Evolutionary conservation across 1,140 invertebrate genomes (phyloP), one percentile per base, ranked within the genome.

Genomic region (Lutraria rhynchaena): DNA sequence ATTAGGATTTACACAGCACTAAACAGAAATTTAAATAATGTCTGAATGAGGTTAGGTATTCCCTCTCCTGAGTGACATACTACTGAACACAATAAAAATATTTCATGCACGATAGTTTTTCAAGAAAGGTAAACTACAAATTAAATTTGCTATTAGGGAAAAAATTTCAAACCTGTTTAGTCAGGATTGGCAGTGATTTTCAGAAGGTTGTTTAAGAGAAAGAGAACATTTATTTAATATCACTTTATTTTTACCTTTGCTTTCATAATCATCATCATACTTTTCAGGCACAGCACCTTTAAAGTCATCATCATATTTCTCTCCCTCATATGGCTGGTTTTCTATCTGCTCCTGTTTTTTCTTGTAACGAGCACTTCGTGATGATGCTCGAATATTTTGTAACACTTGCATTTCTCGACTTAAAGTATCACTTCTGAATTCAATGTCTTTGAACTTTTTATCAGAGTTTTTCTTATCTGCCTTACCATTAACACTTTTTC

Each of bases 301-400:
- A 29, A 53, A 37, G 51, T 22, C 29, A 15, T 82, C 78, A 29
- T 46, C 65, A 29, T 51, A 58, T 27, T 22, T 51, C n/a, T 76
- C 67, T 29, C 63, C 75, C 46, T 81, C 80, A 15, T 58, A 29
- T 17, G 63, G 58, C 17, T 81, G 57, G 29, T 61, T 82, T 19
- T 77, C 61, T 24, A 61, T 75, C 13, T 71, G 55, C 17, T 81
- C 78, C 49, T 70, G 65, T 24, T 60, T 75, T 76, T 80, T 74
- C 33, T 65, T 49, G 44, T 73, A 53, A 11, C 69, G 31, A 24
- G 51, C 69, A 73, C 67, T 73, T 15, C 69, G 51, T 19, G 76
- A 78, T 22, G 41, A 53, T 3, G 76, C 76, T 53, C 60, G 33
- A 17, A 78, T 78, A 31, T 69, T 78, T 29, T 63, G 41, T 44